phyloP scores from a whole-genome alignment of 37 sponge, comb jelly and placozoan species.

The Crambe crambe region DNA sequence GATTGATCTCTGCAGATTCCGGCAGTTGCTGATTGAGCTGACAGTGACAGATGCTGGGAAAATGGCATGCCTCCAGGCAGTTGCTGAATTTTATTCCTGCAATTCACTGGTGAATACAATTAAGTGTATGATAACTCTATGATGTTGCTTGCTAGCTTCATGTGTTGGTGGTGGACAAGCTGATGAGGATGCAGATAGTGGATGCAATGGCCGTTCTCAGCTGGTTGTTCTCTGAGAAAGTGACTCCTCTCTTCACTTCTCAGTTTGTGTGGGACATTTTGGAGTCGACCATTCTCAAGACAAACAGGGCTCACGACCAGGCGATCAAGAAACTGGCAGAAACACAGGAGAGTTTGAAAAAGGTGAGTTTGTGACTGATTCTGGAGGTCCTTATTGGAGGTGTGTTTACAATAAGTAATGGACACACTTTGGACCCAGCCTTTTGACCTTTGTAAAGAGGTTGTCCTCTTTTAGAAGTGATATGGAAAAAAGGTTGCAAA shows the following conservation, averaged over 20 bases:
- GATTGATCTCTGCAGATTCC: slow-evolving; percentile 69
- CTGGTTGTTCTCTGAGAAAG: slow-evolving; percentile 53
- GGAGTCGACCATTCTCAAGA: slow-evolving; percentile 48
- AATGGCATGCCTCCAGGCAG: slow-evolving; percentile 49
- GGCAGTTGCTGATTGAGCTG: slow-evolving; percentile 67
- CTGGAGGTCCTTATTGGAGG: neutral
- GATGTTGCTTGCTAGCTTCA: slow-evolving; percentile 36
- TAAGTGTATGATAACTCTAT: neutral
- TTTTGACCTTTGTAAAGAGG: no score
- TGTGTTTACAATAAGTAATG: no score
- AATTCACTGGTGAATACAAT: slow-evolving; percentile 63
- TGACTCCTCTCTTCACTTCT: slow-evolving; percentile 37
- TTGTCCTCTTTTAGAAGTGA: no score
- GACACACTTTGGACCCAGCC: no score
- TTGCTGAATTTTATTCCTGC: slow-evolving; percentile 58
- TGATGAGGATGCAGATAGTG: slow-evolving; percentile 72
- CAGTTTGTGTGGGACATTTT: slow-evolving; percentile 64
- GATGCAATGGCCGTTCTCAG: slow-evolving; percentile 52
- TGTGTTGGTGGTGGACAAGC: slow-evolving; percentile 68
- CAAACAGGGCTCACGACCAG: slow-evolving; percentile 34
- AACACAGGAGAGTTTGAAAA: slow-evolving; percentile 37
- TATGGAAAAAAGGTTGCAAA: no score
- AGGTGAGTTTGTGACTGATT: slow-evolving; percentile 13
- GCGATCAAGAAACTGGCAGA: slow-evolving; percentile 46
- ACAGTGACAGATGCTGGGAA: slow-evolving; percentile 43